These are phyloP conservation scores for Lithosia quadra DNA, from an alignment of 2,888 invertebrate species.

Conservation along the genomic window DNA sequence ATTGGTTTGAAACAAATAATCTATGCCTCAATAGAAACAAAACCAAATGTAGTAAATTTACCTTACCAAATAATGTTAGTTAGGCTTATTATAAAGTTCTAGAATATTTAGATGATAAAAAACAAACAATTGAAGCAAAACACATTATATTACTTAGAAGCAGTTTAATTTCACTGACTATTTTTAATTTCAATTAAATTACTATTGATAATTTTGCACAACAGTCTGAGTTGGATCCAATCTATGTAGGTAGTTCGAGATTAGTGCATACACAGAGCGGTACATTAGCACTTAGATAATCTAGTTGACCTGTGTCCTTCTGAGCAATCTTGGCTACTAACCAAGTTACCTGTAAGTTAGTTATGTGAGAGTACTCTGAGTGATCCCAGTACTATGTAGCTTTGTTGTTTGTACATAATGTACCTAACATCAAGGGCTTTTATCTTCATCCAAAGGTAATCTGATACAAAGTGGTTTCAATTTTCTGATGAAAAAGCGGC, in stretches of 20 bases:
- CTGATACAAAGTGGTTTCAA: not conserved
- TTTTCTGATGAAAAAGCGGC: no score
- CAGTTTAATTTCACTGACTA: no score
- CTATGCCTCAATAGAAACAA: no score
- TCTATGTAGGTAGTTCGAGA: not conserved
- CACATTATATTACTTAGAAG: no score
- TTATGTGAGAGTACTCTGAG: constrained; percentile 4
- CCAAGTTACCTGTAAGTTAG: constrained; percentile 2
- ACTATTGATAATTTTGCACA: not conserved
- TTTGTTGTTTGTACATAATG: constrained; percentile 5
- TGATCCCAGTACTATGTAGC: not conserved
- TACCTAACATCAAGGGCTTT: not conserved
- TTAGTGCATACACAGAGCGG: not conserved
- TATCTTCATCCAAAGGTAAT: not conserved
- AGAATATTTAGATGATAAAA: no score
- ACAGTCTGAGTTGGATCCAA: not conserved
- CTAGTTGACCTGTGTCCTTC: constrained; percentile 6
- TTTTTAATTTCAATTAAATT: not conserved
- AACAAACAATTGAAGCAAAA: no score
- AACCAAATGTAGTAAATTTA: no score
- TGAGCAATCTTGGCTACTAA: constrained; percentile 11
- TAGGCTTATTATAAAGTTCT: no score
- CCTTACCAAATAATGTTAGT: no score
- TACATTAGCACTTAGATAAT: constrained; percentile 16
- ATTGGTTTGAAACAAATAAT: no score